phyloP scores from a whole-genome alignment of 2,797 vertebrate genomes.

The Scomberomorus guttatus region DNA sequence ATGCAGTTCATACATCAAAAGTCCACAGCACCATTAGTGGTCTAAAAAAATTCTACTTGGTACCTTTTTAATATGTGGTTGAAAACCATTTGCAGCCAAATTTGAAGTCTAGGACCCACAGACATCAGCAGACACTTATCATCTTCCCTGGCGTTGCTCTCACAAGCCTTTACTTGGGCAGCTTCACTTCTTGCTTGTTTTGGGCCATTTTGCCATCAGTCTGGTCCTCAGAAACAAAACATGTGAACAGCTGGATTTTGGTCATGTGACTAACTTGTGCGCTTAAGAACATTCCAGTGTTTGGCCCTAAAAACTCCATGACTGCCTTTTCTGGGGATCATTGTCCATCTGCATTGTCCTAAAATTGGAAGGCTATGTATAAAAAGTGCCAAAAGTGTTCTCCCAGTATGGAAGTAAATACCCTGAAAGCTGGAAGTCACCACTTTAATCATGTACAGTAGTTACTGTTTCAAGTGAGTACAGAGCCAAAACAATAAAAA shows the following conservation, averaged over 20 bases:
- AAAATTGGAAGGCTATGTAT: background rate
- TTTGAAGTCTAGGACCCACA: background rate
- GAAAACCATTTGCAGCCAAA: background rate
- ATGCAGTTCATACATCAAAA: no score
- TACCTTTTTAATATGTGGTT: background rate
- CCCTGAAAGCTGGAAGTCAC: background rate
- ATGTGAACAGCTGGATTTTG: background rate
- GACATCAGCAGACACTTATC: background rate
- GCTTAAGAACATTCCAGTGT: background rate
- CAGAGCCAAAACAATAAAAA: constrained; percentile 6
- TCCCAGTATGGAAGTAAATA: background rate
- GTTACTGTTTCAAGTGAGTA: background rate
- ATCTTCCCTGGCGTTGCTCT: background rate
- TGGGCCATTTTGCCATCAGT: background rate
- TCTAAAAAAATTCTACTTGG: background rate
- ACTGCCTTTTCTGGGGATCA: background rate
- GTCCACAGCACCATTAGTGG: background rate
- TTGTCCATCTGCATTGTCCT: background rate
- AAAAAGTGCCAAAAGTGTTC: background rate
- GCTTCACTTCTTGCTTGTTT: background rate
- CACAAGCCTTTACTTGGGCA: background rate
- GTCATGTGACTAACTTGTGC: background rate
- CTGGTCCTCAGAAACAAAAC: background rate
- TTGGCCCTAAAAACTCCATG: background rate
- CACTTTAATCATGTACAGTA: background rate